Base-by-base conservation (phyloP, 2,888 invertebrate genomes). In the Lasioglossum zephyrum region DNA sequence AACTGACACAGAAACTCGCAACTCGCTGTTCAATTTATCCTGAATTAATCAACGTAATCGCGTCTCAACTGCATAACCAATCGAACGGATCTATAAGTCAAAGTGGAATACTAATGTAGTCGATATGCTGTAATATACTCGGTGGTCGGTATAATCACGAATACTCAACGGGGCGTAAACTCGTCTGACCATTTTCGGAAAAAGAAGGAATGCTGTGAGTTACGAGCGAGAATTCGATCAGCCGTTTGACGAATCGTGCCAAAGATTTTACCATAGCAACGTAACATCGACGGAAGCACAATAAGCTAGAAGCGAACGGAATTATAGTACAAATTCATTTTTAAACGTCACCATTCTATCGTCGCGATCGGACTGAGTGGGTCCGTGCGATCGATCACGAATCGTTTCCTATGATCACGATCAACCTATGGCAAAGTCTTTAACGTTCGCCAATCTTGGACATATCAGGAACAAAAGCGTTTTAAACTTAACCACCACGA, bases 391-490 rank as follows among this genome's bases (percentile, higher is more conserved):
- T 69, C 39, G 39, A 36, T 39, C 31, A 39, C 2, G 18, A 80
- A 76, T 84, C 41, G 53, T 77, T 47, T 77, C 36, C 6, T 66
- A 47, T 57, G 18, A 77, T 66, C 26, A 39, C 77, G 26, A 79
- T 77, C 81, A 69, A 66, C 69, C 73, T 74, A 76, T 81, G 84
- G 81, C 69, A 81, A 84, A 73, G 39, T 79, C 79, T 75, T 81
- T 36, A 79, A 47, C 70, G 83, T 91, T 88, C 87, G 88, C 87
- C 90, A 90, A 92, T 91, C 91, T 88, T 90, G 86, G 88, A 94
- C 94, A 94, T 94, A 94, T 94, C 94, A 94, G 91, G 88, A 83
- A 86, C 76, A 66, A 84, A 83, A 80, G 63, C 69, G 75, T 83
- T 89, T 90, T 80, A 79, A 79, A 85, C 39, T 72, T 39, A 66